Evolutionary conservation across 2,113 vertebrate genomes (phyloP).

Genomic region (Sinocyclocheilus anshuiensis): DNA sequence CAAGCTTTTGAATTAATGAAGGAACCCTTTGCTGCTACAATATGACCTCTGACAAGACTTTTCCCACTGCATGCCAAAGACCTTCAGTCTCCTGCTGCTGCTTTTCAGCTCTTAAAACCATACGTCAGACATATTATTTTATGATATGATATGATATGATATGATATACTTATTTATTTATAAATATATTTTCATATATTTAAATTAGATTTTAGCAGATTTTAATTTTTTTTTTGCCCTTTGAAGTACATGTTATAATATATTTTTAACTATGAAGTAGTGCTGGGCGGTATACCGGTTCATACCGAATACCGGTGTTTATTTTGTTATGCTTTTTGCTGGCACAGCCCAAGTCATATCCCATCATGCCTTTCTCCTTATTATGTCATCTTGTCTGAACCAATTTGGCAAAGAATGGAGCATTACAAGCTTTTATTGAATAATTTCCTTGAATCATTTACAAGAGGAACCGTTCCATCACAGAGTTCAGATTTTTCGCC

Average conservation of each 20-base stretch:
- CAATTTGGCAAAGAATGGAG: slow-evolving; percentile 42
- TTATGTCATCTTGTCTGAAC: slow-evolving; percentile 47
- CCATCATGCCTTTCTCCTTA: slow-evolving; percentile 25
- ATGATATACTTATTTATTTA: no score
- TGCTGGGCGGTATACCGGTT: no score
- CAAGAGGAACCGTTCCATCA: slow-evolving; percentile 23
- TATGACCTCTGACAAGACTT: slow-evolving; percentile 20
- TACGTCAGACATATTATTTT: background rate
- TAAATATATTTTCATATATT: no score
- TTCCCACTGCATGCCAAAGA: slow-evolving; percentile 18
- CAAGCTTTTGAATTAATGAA: slow-evolving; percentile 35
- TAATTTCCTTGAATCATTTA: slow-evolving; percentile 44
- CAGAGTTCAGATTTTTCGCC: background rate
- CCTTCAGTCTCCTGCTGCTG: background rate
- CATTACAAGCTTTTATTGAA: slow-evolving; percentile 43
- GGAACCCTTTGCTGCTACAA: slow-evolving; percentile 17
- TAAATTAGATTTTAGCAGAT: no score
- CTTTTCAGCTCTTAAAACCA: background rate
- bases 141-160: background rate
- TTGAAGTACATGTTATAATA: no score
- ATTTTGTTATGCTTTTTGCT: no score
- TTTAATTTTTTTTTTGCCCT: no score
- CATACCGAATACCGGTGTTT: no score
- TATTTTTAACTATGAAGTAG: no score
- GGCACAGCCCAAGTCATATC: slow-evolving; percentile 27